Evolutionary conservation across 2,888 invertebrate genomes (phyloP).

Genomic region (Urechis unicinctus): DNA sequence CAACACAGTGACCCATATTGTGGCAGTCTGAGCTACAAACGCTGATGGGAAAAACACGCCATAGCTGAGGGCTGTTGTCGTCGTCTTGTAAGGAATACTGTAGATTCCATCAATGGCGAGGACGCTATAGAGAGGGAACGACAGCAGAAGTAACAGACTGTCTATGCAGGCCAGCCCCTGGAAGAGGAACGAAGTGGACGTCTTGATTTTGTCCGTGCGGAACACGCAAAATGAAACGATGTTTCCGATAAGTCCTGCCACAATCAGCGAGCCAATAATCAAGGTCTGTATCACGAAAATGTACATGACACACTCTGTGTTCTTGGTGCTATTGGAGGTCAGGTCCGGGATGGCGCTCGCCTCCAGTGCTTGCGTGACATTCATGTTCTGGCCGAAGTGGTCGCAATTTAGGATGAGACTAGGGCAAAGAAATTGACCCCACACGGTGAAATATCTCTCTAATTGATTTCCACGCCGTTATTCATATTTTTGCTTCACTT

Average conservation of each 20-base stretch:
- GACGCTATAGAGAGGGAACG: slow-evolving; percentile 19
- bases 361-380: too few relatives aligned
- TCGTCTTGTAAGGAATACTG: not conserved
- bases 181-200: slow-evolving; percentile 22
- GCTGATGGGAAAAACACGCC: slow-evolving; percentile 15
- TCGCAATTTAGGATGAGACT: too few relatives aligned
- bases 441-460: too few relatives aligned
- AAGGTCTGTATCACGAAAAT: slow-evolving; percentile 20
- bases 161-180: slow-evolving; percentile 21
- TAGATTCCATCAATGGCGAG: slow-evolving; percentile 6
- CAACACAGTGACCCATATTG: slow-evolving; percentile 22
- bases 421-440: too few relatives aligned
- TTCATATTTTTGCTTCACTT: too few relatives aligned
- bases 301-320: slow-evolving; percentile 19
- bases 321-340: too few relatives aligned
- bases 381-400: too few relatives aligned
- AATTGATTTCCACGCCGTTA: too few relatives aligned
- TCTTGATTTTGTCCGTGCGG: slow-evolving; percentile 21
- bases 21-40: slow-evolving; percentile 18
- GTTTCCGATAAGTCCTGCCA: slow-evolving; percentile 21
- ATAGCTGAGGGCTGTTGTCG: not conserved
- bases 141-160: slow-evolving; percentile 15
- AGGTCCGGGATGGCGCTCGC: too few relatives aligned
- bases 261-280: slow-evolving; percentile 15
- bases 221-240: slow-evolving; percentile 20